Conservation (phyloP, 2,888 invertebrate genomes). For the Sminthurides aquaticus region DNA sequence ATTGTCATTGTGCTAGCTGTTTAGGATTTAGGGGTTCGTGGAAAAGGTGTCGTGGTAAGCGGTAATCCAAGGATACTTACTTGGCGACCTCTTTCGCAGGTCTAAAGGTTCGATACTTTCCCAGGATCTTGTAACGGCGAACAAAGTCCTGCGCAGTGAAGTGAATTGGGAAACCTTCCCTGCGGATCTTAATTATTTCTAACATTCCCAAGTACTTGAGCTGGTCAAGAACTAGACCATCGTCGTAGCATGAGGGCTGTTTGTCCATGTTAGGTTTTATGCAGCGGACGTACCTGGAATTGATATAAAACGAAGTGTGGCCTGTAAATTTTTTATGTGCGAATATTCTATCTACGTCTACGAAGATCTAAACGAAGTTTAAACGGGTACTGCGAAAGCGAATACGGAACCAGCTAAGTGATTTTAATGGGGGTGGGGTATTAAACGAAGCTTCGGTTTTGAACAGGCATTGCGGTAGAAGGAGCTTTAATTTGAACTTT, state of each 20-base stretch:
- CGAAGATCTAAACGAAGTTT: too few relatives aligned
- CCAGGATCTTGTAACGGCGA: constrained; percentile 67
- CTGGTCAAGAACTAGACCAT: constrained; percentile 74
- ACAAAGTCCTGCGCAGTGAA: constrained; percentile 69
- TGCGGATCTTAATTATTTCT: constrained; percentile 81
- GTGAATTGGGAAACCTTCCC: constrained; percentile 84
- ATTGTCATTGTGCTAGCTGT: too few relatives aligned
- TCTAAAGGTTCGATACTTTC: constrained; percentile 50
- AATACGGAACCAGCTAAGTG: background rate
- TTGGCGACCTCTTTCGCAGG: constrained; percentile 46
- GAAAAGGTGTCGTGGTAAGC: too few relatives aligned
- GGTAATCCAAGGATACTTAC: too few relatives aligned
- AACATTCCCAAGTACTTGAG: constrained; percentile 84
- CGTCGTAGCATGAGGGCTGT: constrained; percentile 68
- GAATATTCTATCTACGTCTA: too few relatives aligned
- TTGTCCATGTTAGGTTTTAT: constrained; percentile 86
- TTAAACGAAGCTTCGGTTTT: too few relatives aligned
- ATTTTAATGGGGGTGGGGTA: too few relatives aligned
- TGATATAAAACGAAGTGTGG: background rate
- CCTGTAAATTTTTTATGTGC: too few relatives aligned
- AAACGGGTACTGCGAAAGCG: too few relatives aligned
- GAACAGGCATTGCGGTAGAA: too few relatives aligned
- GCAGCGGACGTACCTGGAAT: constrained; percentile 72
- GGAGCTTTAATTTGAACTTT: too few relatives aligned
- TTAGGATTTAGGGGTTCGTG: too few relatives aligned